Base-by-base conservation (phyloP, 1,140 invertebrate genomes). In the Zaprionus ornatus region DNA sequence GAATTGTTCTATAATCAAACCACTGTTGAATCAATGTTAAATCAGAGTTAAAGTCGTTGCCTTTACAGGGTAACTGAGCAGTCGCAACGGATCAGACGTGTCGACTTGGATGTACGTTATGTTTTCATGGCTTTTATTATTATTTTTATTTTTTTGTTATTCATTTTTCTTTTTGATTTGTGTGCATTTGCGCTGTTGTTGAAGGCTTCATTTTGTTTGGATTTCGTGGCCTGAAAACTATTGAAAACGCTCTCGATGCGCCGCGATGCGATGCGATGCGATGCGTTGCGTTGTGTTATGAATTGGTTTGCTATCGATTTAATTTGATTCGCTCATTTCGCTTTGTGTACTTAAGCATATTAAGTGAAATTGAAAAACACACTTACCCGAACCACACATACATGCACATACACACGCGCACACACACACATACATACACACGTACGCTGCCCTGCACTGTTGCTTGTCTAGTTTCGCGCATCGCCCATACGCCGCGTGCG, bases 131-230 rank as follows among this genome's bases (percentile, higher is more conserved):
- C 27, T 13, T 59, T 19, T 45, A 45, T 35, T 40, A 48, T 62
- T 59, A 45, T 68, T 48, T 29, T 3, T n/a, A n/a, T 63, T 15
- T 35, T 40, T 60, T 62, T 59, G 32, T 63, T 37, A 29, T 56
- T 42, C 52, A 61, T 42, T 60, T 29, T 66, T 77, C 7, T 77
- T 60, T 73, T 72, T 80, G 82, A 84, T 84, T 81, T 85, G 82
- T 84, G 73, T 74, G 52, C 63, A 70, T 37, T 65, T 68, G 35
- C 64, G 65, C 50, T 66, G 42, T 42, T 59, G 50, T 69, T 86
- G 77, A 86, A 87, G 69, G 83, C 77, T 87, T 77, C 73, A 87
- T 87, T 87, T 86, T 86, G 69, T 87, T 88, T 86, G 83, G 68
- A 80, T 87, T 86, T 86, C 82, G 80, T 74, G 77, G 77, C 84